Evolutionary conservation across 2,888 invertebrate genomes (phyloP), one percentile per base, ranked within the genome.

Genomic region (Sarcophaga caerulescens): DNA sequence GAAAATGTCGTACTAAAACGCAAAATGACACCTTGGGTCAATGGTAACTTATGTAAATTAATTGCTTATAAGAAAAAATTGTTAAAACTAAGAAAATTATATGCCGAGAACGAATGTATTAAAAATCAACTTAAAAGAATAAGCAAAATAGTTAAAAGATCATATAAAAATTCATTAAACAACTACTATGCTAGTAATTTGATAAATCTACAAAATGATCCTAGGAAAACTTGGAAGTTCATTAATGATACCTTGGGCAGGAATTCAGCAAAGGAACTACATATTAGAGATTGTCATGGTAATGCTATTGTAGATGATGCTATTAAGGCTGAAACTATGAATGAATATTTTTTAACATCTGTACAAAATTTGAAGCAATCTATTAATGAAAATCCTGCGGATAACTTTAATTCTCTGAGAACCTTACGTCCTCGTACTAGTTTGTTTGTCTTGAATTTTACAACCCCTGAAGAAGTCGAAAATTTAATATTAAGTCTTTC

Each of bases 31-130:
- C 23, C 47, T 5, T 52, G 71, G 71, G 14, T 71, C 5, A 71
- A 59, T 71, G 71, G 59, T 35, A 71, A 59, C 59, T n/a, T n/a
- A n/a, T 21, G 21, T 59, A 59, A 57, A 47, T 19, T 71, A 25
- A 60, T 71, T n/a, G 21, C 11, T 71, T 59, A 59, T 59, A 71
- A 35, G 44, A 71, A 71, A 57, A 66, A 59, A 59, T 60, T 71
- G 57, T 71, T 71, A 17, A 71, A 71, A 25, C 59, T 35, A 19
- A 59, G n/a, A 12, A 71, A 52, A 71, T n/a, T n/a, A 35, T 35
- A 57, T 10, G 47, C 23, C 14, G 21, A n/a, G 19, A 57, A 52
- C n/a, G 11, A 35, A 23, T 17, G n/a, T 71, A 25, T 57, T 14
- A 68, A 45, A 68, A 35, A 4, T 14, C 45, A 44, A 35, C 59